Percentiles rank a stretch among this genome's conserved stretches.
Evolutionary conservation across 2,888 invertebrate genomes (phyloP).

Genomic region (Catocala nupta): DNA sequence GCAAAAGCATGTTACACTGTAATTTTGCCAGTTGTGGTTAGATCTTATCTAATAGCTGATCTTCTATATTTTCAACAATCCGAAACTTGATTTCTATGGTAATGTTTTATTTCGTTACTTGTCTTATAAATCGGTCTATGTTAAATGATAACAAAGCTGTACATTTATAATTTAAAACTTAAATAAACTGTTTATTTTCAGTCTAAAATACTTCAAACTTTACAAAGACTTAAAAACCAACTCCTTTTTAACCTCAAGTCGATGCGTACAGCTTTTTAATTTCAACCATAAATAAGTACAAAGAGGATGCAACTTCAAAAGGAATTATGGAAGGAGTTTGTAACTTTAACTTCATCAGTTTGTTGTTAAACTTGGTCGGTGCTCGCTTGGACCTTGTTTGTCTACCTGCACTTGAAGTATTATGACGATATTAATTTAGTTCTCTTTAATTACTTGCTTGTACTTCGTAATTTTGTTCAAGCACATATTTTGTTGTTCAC

Average conservation of each 20-base stretch:
- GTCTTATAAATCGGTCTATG: too few relatives aligned
- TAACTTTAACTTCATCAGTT: constrained; percentile 72
- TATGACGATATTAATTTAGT: constrained; percentile 71
- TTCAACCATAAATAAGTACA: constrained; percentile 44
- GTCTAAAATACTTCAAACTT: neutral
- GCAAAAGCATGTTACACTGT: too few relatives aligned
- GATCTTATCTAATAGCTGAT: too few relatives aligned
- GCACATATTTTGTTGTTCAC: neutral
- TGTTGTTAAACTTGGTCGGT: constrained; percentile 66
- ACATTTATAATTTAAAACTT: too few relatives aligned
- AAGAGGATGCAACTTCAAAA: constrained; percentile 67
- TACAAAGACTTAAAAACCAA: constrained; percentile 1
- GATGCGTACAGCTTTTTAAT: constrained; percentile 30
- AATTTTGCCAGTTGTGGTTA: too few relatives aligned
- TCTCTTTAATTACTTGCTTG: constrained; percentile 65
- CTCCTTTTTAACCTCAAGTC: constrained; percentile 14
- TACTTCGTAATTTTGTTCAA: constrained; percentile 24
- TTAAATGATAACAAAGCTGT: too few relatives aligned
- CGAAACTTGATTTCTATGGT: too few relatives aligned
- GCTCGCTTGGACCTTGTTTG: constrained; percentile 56
- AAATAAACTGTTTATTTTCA: too few relatives aligned
- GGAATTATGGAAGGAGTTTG: constrained; percentile 77
- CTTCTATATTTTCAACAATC: too few relatives aligned
- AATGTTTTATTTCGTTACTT: too few relatives aligned
- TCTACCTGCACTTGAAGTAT: constrained; percentile 55